phyloP scores from a whole-genome alignment of 2,797 vertebrate genomes.

The Chiroxiphia lanceolata region DNA sequence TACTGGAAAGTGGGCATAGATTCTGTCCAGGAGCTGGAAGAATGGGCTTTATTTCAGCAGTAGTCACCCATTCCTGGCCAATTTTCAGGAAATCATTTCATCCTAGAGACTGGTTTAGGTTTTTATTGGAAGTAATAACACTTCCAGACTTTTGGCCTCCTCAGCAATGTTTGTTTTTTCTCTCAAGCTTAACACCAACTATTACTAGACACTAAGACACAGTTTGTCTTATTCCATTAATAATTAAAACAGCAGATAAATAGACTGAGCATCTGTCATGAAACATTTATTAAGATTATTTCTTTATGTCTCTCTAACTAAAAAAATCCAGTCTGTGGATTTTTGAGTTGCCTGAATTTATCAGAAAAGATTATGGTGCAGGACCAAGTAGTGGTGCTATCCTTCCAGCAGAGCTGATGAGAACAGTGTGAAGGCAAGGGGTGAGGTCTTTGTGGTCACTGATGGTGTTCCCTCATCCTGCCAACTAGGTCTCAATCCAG shows the following conservation, averaged over 20 bases:
- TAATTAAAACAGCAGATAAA: not conserved
- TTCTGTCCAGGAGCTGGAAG: not conserved
- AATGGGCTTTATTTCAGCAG: not conserved
- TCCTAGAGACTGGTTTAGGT: not conserved
- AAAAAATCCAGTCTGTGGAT: not conserved
- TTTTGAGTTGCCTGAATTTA: not conserved
- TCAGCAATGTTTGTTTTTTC: not conserved
- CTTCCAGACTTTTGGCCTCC: not conserved
- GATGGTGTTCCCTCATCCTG: not conserved
- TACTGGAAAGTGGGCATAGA: not conserved
- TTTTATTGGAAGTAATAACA: not conserved
- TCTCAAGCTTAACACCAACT: not conserved
- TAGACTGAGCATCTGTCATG: not conserved
- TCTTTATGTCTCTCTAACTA: not conserved
- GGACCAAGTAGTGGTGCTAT: not conserved
- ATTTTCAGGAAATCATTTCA: not conserved
- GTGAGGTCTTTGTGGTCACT: not conserved
- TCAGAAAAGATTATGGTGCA: not conserved
- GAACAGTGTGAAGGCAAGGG: rapidly evolving
- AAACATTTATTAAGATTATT: not conserved
- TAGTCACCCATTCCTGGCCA: not conserved
- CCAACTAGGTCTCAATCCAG: not conserved
- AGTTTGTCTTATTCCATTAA: not conserved
- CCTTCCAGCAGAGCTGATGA: not conserved
- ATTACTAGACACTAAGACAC: not conserved